A percentile compares a stretch with the other conserved stretches of the same genome.
Conservation (phyloP, 2,888 invertebrate species). For the Dysmachus trigonus region DNA sequence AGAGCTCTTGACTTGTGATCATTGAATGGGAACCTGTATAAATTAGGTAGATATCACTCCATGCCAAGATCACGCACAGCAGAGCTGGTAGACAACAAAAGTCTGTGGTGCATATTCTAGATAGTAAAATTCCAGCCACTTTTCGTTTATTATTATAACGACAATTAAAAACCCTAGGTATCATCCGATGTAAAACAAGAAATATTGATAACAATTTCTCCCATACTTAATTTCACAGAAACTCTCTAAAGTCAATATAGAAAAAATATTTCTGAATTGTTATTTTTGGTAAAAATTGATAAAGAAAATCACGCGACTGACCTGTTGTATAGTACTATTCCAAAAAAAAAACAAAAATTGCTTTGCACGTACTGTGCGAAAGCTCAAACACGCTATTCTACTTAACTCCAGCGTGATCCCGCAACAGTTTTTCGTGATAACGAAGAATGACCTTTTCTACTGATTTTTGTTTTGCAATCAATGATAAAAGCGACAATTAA, state of each 20-base stretch:
- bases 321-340: background rate
- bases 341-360: background rate
- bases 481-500: background rate
- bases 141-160: too few relatives aligned
- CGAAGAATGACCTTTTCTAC: background rate
- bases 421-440: background rate
- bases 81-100: background rate
- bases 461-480: background rate
- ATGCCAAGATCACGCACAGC: background rate
- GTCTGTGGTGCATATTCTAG: background rate
- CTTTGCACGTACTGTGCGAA: background rate
- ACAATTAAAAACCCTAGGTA: background rate
- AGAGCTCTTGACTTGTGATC: too few relatives aligned
- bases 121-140: background rate
- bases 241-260: background rate
- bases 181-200: background rate
- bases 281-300: background rate
- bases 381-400: background rate
- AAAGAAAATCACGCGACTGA: background rate
- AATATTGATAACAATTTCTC: background rate
- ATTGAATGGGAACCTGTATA: background rate
- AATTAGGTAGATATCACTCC: background rate
- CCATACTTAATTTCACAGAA: background rate
- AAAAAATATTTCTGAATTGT: background rate
- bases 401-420: background rate